phyloP scores from a whole-genome alignment of 2,888 invertebrate genomes.

The Heliconius ethilla region DNA sequence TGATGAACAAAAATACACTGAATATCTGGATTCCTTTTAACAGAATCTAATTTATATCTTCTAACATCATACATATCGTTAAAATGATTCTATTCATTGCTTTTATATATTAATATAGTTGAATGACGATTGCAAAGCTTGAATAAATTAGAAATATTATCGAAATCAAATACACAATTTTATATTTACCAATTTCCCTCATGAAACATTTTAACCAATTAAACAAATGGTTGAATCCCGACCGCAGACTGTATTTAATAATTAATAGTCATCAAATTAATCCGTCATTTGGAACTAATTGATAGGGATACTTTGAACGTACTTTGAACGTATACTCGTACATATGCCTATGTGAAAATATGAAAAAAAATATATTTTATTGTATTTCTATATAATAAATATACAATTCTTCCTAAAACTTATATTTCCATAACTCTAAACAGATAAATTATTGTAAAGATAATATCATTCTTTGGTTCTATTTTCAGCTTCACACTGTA shows the following conservation, averaged over 20 bases:
- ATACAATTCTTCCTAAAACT: too few relatives aligned
- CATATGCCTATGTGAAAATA: not conserved
- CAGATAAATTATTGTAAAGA: not conserved
- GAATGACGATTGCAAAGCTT: not conserved
- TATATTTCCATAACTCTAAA: not conserved
- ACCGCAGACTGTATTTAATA: constrained; percentile 16
- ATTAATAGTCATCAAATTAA: constrained; percentile 10
- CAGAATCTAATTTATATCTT: too few relatives aligned
- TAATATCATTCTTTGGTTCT: not conserved
- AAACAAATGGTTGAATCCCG: constrained; percentile 2
- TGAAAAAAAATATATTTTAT: not conserved
- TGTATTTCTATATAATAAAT: not conserved
- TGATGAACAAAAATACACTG: too few relatives aligned
- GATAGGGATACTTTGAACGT: not conserved
- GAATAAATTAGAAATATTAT: too few relatives aligned
- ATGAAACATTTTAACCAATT: constrained; percentile 7
- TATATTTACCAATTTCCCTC: not conserved
- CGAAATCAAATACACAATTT: not conserved
- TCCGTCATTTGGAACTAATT: constrained; percentile 7
- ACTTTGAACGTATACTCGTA: not conserved
- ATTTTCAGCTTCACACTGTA: not conserved
- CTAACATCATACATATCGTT: too few relatives aligned
- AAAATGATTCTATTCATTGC: not conserved
- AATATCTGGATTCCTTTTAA: too few relatives aligned
- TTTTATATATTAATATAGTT: not conserved